A percentile compares a stretch with the other conserved stretches of the same genome.
phyloP scores from a whole-genome alignment of 1,140 invertebrate species.

The Sitophilus oryzae region DNA sequence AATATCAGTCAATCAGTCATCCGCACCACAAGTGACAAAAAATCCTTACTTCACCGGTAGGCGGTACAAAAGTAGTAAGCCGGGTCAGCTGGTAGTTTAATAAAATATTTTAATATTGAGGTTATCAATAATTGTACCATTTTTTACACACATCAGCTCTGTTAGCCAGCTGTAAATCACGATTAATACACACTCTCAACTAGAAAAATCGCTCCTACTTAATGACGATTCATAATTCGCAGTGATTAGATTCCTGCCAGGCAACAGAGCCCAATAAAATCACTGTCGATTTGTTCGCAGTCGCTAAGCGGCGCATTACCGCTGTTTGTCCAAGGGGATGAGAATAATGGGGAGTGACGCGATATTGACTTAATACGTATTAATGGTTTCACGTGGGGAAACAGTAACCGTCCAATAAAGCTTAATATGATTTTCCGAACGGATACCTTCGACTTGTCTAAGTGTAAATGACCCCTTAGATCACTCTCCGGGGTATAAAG shows the following conservation, averaged over 20 bases:
- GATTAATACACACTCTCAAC: no score
- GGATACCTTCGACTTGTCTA: not conserved
- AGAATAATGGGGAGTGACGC: conserved; percentile 14
- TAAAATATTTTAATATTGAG: no score
- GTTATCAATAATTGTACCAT: no score
- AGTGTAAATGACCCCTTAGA: not conserved
- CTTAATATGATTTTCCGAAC: conserved; percentile 21
- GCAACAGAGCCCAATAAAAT: conserved; percentile 8
- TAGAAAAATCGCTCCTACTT: no score
- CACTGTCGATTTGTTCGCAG: conserved; percentile 4
- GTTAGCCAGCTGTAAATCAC: no score
- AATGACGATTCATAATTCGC: not conserved
- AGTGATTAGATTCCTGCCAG: not conserved
- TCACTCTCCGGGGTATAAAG: no score
- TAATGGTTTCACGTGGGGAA: conserved; percentile 24
- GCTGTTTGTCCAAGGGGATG: conserved; percentile 12
- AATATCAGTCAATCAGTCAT: no score
- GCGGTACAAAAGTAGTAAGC: no score
- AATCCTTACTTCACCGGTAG: no score
- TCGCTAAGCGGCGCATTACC: not conserved
- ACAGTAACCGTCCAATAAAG: conserved; percentile 20
- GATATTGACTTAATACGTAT: conserved; percentile 31
- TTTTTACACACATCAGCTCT: no score
- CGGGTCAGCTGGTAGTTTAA: no score
- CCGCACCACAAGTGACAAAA: no score